Conservation (phyloP, 2,797 vertebrate genomes). For the Muraenolepis orangiensis region DNA sequence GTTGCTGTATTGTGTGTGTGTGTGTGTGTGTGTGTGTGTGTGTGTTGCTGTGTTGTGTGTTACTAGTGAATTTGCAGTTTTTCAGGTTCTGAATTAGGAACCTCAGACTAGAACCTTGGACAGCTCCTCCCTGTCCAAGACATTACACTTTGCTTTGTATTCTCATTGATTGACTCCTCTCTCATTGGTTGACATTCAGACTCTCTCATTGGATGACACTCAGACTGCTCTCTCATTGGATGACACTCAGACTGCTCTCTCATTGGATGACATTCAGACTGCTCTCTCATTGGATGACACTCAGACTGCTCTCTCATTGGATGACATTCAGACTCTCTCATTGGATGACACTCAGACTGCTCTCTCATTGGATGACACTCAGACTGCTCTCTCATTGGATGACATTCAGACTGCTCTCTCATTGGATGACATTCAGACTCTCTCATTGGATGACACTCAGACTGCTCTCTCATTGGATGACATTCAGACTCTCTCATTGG, state of each 20-base stretch:
- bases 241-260: neutral
- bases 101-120: neutral
- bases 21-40: too few relatives aligned
- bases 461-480: too few relatives aligned
- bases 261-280: neutral
- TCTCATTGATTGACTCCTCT: too few relatives aligned
- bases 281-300: too few relatives aligned
- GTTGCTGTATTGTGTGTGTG: too few relatives aligned
- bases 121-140: neutral
- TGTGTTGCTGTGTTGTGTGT: neutral
- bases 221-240: too few relatives aligned
- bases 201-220: neutral
- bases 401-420: neutral
- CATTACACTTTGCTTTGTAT: neutral
- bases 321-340: neutral
- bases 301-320: too few relatives aligned
- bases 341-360: too few relatives aligned
- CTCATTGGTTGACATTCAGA: neutral
- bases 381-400: too few relatives aligned
- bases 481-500: neutral
- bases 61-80: neutral
- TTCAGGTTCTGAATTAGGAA: neutral
- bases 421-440: too few relatives aligned
- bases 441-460: too few relatives aligned
- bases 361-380: too few relatives aligned